A percentile compares a stretch with the other conserved stretches of the same genome.
Conservation (phyloP, 2,797 vertebrate species). For the Chelidonichthys spinosus region DNA sequence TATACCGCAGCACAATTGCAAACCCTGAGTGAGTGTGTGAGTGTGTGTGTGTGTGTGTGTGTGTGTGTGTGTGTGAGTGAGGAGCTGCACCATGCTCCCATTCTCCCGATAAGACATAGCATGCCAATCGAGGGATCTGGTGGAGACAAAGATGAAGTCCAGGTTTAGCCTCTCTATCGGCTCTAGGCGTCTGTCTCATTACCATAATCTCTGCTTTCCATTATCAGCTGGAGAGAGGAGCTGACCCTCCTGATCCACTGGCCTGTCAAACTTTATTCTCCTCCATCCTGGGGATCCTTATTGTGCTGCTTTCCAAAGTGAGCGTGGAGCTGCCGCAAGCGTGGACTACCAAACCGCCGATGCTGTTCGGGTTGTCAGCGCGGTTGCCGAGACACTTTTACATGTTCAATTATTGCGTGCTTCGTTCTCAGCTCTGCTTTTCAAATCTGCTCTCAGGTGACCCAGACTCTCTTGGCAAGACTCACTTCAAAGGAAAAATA, state of each 20-base stretch:
- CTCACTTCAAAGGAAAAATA: background rate
- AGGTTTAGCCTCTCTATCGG: constrained; percentile 80
- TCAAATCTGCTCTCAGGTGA: constrained; percentile 41
- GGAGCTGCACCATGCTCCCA: constrained; percentile 56
- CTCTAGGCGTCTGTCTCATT: constrained; percentile 81
- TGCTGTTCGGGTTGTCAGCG: constrained; percentile 59
- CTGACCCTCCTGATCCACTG: constrained; percentile 74
- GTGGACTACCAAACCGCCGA: constrained; percentile 54
- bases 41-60: constrained; percentile 23
- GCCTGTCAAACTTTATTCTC: constrained; percentile 81
- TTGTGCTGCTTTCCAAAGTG: constrained; percentile 59
- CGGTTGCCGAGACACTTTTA: constrained; percentile 46
- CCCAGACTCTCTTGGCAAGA: constrained; percentile 10
- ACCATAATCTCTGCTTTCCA: constrained; percentile 82
- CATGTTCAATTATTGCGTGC: constrained; percentile 34
- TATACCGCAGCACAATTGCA: constrained; percentile 33
- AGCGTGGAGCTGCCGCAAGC: constrained; percentile 53
- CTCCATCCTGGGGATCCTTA: constrained; percentile 57
- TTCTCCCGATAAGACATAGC: constrained; percentile 75
- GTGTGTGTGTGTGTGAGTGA: constrained; percentile 28
- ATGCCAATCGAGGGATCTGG: constrained; percentile 78
- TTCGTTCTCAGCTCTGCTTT: constrained; percentile 20
- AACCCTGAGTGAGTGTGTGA: constrained; percentile 38
- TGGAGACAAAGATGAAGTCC: constrained; percentile 83
- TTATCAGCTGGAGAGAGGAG: constrained; percentile 75